Percentiles rank a stretch among this genome's conserved stretches.
Conservation (phyloP, 2,888 invertebrate species). For the Copidosoma aretas region DNA sequence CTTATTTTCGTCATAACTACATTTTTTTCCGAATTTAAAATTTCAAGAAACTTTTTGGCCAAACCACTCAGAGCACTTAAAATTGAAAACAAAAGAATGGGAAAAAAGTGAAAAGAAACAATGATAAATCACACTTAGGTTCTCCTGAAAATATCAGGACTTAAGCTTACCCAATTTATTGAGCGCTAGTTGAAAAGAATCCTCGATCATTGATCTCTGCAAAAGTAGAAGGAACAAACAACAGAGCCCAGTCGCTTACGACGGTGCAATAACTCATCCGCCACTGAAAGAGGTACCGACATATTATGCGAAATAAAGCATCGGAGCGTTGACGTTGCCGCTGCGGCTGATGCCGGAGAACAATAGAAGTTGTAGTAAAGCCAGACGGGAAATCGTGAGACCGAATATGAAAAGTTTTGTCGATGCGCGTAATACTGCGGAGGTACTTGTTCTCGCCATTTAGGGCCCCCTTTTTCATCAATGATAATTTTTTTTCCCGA, state of each 20-base stretch:
- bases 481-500: not conserved
- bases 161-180: too few species aligned
- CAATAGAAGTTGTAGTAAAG: constrained; percentile 32
- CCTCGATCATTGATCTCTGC: not conserved
- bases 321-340: not conserved
- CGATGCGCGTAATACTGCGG: constrained; percentile 1
- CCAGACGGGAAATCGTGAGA: not conserved
- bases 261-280: constrained; percentile 17
- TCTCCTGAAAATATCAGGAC: too few species aligned
- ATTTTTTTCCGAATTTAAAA: too few species aligned
- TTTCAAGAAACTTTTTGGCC: too few species aligned
- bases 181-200: too few species aligned
- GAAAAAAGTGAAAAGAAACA: too few species aligned
- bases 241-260: not conserved
- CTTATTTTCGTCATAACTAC: too few species aligned
- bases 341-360: constrained; percentile 28
- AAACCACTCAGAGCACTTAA: too few species aligned
- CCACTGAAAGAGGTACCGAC: constrained; percentile 1
- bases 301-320: constrained; percentile 27
- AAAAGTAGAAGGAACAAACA: not conserved
- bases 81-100: too few species aligned
- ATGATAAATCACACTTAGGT: too few species aligned
- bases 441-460: not conserved
- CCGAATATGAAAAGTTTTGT: constrained; percentile 29
- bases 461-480: not conserved